phyloP scores from a whole-genome alignment of 2,113 vertebrate species.

The Solea senegalensis region DNA sequence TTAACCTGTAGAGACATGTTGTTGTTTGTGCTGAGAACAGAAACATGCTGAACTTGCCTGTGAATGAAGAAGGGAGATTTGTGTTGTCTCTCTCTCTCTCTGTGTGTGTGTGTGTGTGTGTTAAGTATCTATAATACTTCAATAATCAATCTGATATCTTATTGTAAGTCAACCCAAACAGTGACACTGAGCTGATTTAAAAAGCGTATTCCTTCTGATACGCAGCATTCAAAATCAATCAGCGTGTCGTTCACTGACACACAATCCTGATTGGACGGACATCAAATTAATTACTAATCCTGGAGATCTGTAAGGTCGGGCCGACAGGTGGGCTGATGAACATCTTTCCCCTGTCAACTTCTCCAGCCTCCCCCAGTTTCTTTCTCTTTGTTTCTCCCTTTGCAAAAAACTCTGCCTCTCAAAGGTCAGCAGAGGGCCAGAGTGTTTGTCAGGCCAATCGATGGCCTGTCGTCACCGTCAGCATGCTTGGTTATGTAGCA shows the following conservation, averaged over 20 bases:
- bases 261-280: neutral
- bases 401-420: conserved; percentile 70
- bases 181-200: neutral
- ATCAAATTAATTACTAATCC: conserved; percentile 4
- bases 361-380: conserved; percentile 23
- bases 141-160: conserved; percentile 4
- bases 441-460: conserved; percentile 84
- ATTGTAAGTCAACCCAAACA: neutral
- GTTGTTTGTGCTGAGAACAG: conserved; percentile 2
- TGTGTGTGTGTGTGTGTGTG: no score
- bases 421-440: conserved; percentile 82
- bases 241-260: neutral
- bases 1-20: no score
- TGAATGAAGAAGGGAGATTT: conserved; percentile 14
- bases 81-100: neutral
- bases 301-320: conserved; percentile 14
- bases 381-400: conserved; percentile 42
- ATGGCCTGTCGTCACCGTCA: conserved; percentile 79
- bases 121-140: neutral
- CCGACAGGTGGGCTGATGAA: conserved; percentile 31
- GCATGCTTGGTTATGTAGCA: conserved; percentile 84
- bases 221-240: neutral
- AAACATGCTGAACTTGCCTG: conserved; percentile 5
- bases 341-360: conserved; percentile 41
- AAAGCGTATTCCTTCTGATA: neutral